phyloP scores from a whole-genome alignment of 2,888 invertebrate genomes.

The Bombylius discolor region DNA sequence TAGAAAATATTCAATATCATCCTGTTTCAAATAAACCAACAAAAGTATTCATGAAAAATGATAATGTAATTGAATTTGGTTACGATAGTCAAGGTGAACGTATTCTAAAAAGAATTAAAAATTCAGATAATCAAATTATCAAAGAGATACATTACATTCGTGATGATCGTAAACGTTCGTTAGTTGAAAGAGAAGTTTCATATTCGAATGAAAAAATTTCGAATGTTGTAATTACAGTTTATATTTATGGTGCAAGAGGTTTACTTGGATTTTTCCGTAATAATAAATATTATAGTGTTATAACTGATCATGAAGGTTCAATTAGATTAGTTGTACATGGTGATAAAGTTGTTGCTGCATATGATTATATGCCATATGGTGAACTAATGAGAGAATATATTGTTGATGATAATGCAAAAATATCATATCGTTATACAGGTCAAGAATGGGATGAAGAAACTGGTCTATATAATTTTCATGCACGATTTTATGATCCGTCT shows the following conservation, averaged over 20 bases:
- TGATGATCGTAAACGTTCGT: slow-evolving; percentile 5
- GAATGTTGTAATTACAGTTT: slow-evolving; percentile 1
- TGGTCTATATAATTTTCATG: slow-evolving; percentile 18
- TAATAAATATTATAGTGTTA: slow-evolving; percentile 11
- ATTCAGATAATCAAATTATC: not conserved
- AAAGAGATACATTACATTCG: slow-evolving; percentile 8
- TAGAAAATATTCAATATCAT: slow-evolving; percentile 14
- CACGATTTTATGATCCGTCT: slow-evolving; percentile 17
- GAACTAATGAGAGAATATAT: slow-evolving; percentile 12
- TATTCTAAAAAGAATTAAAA: slow-evolving; percentile 1
- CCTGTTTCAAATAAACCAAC: slow-evolving; percentile 11
- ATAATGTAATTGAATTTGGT: not conserved
- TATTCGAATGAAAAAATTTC: too few species aligned
- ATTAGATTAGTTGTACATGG: slow-evolving; percentile 12
- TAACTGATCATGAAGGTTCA: slow-evolving; percentile 18
- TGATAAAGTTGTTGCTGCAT: slow-evolving; percentile 17
- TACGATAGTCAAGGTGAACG: slow-evolving; percentile 9
- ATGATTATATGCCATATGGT: slow-evolving; percentile 20
- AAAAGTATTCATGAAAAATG: slow-evolving; percentile 1
- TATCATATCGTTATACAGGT: slow-evolving; percentile 16
- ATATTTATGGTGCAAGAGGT: slow-evolving; percentile 6
- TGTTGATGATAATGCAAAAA: slow-evolving; percentile 6
- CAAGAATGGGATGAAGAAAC: slow-evolving; percentile 20
- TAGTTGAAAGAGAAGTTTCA: slow-evolving; percentile 6
- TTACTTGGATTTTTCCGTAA: slow-evolving; percentile 7